Evolutionary conservation across 2,113 vertebrate genomes (phyloP), one percentile per base, ranked within the genome.

Genomic region (Salvator merianae): DNA sequence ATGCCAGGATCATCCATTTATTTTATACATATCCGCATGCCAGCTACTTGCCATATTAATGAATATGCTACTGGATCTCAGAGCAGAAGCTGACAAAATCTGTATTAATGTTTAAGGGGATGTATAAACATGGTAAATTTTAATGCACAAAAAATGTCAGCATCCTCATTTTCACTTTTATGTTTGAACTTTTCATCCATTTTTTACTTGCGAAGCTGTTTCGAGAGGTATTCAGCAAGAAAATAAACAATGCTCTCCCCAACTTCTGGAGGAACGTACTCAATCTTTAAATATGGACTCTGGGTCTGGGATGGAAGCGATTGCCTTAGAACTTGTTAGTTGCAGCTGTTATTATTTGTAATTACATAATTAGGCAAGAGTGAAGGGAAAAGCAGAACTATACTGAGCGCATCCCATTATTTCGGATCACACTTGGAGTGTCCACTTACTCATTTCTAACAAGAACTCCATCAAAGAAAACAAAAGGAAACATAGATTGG

Each of bases 21-120:
- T 4, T 69, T 84, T 87, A 86, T 68, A 71, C 74, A 82, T 84
- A 14, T 74, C 34, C 77, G 5, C 7, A 88, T 90, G 84, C 83
- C 7, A 47, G 0, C 4, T 55, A 63, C 68, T 88, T 91, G 68
- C 83, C 74, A 36, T 4, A 2, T 0, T 76, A 89, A 82, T 77
- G 1, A 53, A 76, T 62, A n/a, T 77, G 68, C 50, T 40, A 7
- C 32, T 32, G 0, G 74, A 87, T 87, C 36, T 66, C 43, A n/a
- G 50, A 63, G 62, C 53, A 14, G 2, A 30, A 7, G 7, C 86
- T 88, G n/a, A 24, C 86, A 65, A 73, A 86, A 91, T 91, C 77
- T 90, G 69, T 74, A 73, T 84, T n/a, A 84, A 50, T 85, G 30
- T 38, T 89, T 90, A 85, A 87, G 84, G 84, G 12, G 86, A 65